Base-by-base conservation (phyloP, 2,797 vertebrate genomes). In the Crypturellus tataupa region DNA sequence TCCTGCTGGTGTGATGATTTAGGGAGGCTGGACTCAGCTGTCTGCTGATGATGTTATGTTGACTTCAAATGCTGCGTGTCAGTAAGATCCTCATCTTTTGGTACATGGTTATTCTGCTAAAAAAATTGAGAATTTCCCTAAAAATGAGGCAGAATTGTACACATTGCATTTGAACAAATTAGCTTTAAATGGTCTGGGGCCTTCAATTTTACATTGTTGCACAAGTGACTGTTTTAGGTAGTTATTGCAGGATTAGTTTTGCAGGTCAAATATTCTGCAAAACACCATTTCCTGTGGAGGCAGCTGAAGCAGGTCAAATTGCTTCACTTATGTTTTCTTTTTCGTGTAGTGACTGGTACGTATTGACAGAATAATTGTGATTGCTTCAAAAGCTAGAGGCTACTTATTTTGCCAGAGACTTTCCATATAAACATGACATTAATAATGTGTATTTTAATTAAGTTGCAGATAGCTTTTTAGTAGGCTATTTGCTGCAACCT, bases 381-480 rank as follows among this genome's bases (percentile, higher is more conserved):
- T 92, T 96, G 31, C 83, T 94, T 95, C 87, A 91, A 94, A 96
- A 96, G 90, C 91, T 94, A 51, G 87, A 96, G 87, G 88, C 93
- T 94, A 94, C 78, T 97, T 95, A 93, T 94, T 96, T 88, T 77
- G 82, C n/a, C 84, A 94, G 91, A 95, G 84, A 69, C 82, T 94
- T 96, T 93, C 89, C 89, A 95, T 95, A 94, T 72, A 96, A 94
- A 93, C 70, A 81, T 87, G 85, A 70, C 82, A 92, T 97, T 97
- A 97, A 93, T 94, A 96, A 96, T 63, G 72, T 67, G 94, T 88
- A 24, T 84, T 95, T 97, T 97, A 97, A 97, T 97, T 96, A 97
- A 96, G 88, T 87, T 91, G 72, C 85, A 90, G 85, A 86, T 91
- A 96, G 79, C 77, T 93, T 88, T 89, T 96, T 87, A 87, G 81